These are phyloP conservation scores for Drosophila cognata DNA, from an alignment of 2,888 invertebrate species.

Conservation along the genomic window DNA sequence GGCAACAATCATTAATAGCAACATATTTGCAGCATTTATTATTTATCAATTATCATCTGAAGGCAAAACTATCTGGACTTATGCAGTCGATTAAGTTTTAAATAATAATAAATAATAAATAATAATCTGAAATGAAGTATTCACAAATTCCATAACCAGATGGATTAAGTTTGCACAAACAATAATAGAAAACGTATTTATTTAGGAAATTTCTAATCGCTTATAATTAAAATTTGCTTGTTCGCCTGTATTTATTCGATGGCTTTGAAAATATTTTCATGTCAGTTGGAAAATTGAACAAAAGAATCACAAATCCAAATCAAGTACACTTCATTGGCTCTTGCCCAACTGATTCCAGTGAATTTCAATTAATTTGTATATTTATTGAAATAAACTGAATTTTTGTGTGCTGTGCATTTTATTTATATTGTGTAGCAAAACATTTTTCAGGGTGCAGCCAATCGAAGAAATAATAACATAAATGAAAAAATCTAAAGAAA, in stretches of 20 bases:
- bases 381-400: conserved; percentile 29
- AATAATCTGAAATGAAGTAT: background rate
- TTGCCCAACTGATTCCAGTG: conserved; percentile 35
- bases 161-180: background rate
- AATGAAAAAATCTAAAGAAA: conserved; percentile 9
- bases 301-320: conserved; percentile 9
- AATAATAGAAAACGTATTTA: background rate
- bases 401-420: conserved; percentile 31
- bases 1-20: background rate
- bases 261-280: conserved; percentile 18
- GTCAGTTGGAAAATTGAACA: conserved; percentile 14
- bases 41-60: background rate
- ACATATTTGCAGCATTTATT: background rate
- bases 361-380: conserved; percentile 47
- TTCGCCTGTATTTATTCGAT: background rate
- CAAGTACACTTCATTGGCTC: conserved; percentile 37
- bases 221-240: background rate
- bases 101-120: no score
- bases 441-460: conserved; percentile 35
- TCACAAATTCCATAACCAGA: background rate
- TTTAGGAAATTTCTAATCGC: background rate
- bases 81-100: background rate
- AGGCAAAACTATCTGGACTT: background rate
- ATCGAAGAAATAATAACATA: conserved; percentile 11
- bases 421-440: conserved; percentile 34